Base-by-base conservation (phyloP, 2,113 vertebrate genomes). In the Microtus ochrogaster region DNA sequence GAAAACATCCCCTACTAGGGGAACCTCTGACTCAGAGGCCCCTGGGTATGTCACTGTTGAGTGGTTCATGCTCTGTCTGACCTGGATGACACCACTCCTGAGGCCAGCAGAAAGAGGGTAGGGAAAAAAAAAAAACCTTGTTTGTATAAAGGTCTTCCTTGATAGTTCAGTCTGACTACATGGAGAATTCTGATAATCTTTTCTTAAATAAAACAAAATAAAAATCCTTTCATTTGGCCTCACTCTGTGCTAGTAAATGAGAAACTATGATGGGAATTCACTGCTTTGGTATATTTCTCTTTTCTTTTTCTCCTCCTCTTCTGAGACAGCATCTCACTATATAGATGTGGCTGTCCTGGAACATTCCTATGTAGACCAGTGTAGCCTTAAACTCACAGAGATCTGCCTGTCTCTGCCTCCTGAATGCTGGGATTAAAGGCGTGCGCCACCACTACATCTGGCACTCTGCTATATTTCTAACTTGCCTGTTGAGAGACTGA, bases 111-210 rank as follows among this genome's bases (percentile, higher is more conserved):
- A 91, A 95, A 86, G 49, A 66, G 86, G 77, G 44, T 12, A 76
- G 74, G 26, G 36, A 11, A 39, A 88, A 52, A 21, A 83, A 21
- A 49, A 83, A 28, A n/a, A n/a, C n/a, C 22, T 65, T 96, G 44
- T 91, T 86, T 95, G 39, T 94, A 90, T 76, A 58, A 97, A 96
- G 58, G 44, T 26, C 66, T 94, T 95, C 79, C 83, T 96, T 96
- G 66, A 89, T 89, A 94, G 91, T 33, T 73, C 82, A 91, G 9
- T 87, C 47, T 94, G 91, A 93, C 90, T 41, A 55, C 2, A 3
- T 92, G 52, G 85, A 95, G 86, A 82, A 79, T 85, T 94, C 70
- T 94, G 16, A 92, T 77, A 26, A 77, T 82, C 61, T 63, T 86
- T 55, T 66, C 39, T 84, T 90, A 78, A 78, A 77, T 79, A 55